Base-by-base conservation (phyloP, 1,140 invertebrate species). In the Ylistrum balloti region DNA sequence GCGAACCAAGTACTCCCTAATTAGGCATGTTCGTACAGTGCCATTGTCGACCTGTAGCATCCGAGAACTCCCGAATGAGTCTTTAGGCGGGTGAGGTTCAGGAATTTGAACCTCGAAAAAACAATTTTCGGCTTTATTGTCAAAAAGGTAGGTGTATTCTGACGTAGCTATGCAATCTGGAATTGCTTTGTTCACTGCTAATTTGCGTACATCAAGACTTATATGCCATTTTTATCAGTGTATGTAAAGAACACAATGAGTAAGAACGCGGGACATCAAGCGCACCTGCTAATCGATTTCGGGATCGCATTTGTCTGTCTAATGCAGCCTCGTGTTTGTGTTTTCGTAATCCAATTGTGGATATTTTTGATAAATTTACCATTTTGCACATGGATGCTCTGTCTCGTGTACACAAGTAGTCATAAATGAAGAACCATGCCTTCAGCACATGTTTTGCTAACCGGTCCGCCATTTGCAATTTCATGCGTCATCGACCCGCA, bases 101-200 rank as follows among this genome's bases (percentile, higher is more conserved):
- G 56, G 56, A 74, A 74, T 74, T 74, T 74, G 56, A 74, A 74
- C 56, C 56, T 74, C 56, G 56, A 74, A 74, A 74, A 74, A 74
- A 74, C 56, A 74, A 74, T 74, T 74, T 74, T 74, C 56, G 56
- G 56, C 56, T 74, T 74, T 74, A 74, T 74, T 74, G 56, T 74
- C 56, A 74, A 74, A 74, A 74, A 74, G 56, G 56, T 74, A 74
- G 9, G 56, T 74, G 28, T 74, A 28, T 74, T 74, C 22, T 74
- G 9, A n/a, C n/a, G 28, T 74, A 28, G 22, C 20, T 28, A 17
- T n/a, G n/a, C 28, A 28, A 74, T 28, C 9, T 28, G n/a, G 28
- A 9, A 74, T n/a, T 74, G 5, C 2, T 28, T 28, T 28, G 3
- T n/a, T 74, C 22, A 74, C 5, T 74, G 56, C 5, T 28, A 28